A percentile compares a stretch with the other conserved stretches of the same genome.
Evolutionary conservation across 2,888 invertebrate genomes (phyloP).

Genomic region (Cheilosia variabilis): DNA sequence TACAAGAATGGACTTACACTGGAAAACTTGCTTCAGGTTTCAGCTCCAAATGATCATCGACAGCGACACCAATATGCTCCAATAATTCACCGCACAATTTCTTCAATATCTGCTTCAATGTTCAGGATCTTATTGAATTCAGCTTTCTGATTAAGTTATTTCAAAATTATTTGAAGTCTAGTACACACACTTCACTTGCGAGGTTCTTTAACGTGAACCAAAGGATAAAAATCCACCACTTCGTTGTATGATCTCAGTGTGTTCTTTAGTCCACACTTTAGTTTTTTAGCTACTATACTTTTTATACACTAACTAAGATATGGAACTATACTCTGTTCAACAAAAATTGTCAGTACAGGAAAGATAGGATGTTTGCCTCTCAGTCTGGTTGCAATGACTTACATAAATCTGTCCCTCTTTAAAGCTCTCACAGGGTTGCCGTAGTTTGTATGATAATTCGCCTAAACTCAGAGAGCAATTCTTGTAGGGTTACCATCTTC

Average conservation of each 20-base stretch:
- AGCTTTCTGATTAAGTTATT: conserved; percentile 8
- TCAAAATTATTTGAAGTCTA: conserved; percentile 1
- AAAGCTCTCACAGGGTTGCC: too few species aligned
- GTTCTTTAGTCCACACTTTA: conserved; percentile 8
- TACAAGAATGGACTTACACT: conserved; percentile 10
- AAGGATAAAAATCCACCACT: conserved; percentile 13
- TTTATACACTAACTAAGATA: conserved; percentile 4
- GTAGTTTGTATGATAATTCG: too few species aligned
- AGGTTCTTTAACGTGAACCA: conserved; percentile 9
- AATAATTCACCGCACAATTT: conserved; percentile 12
- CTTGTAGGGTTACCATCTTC: too few species aligned
- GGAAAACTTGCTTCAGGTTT: background rate
- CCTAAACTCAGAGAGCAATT: too few species aligned
- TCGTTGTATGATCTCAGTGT: conserved; percentile 1
- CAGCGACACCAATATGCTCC: background rate
- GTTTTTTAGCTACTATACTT: conserved; percentile 6
- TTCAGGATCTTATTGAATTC: conserved; percentile 10
- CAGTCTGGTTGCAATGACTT: too few species aligned
- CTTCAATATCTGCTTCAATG: too few species aligned
- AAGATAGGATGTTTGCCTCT: too few species aligned
- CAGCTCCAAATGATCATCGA: conserved; percentile 6
- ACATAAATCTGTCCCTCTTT: too few species aligned
- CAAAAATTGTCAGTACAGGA: too few species aligned
- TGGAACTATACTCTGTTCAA: too few species aligned
- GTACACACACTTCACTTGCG: conserved; percentile 8